phyloP scores from a whole-genome alignment of 2,113 vertebrate species.

The Leucosticte australis region DNA sequence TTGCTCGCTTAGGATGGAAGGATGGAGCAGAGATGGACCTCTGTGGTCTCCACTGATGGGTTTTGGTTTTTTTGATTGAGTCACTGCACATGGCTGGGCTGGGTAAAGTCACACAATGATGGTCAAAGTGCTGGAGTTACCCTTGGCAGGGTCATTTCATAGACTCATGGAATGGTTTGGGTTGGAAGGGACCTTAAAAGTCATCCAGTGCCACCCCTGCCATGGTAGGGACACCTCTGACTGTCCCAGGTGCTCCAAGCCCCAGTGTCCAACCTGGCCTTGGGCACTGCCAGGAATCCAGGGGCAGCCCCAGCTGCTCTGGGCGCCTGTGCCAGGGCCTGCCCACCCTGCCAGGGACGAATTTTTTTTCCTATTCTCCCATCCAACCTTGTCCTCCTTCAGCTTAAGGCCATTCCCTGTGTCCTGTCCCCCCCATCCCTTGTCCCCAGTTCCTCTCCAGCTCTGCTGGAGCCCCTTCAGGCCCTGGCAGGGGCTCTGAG shows the following conservation, averaged over 20 bases:
- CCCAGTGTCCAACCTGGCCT: background rate
- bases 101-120: background rate
- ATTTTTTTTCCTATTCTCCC: background rate
- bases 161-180: too few species aligned
- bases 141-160: background rate
- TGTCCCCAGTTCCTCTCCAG: background rate
- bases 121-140: background rate
- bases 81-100: background rate
- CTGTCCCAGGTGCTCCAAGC: background rate
- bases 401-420: background rate
- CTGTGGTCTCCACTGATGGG: background rate
- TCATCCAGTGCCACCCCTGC: background rate
- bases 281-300: background rate
- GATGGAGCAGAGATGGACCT: background rate
- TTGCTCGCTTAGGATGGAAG: background rate
- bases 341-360: rapidly evolving
- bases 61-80: background rate
- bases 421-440: background rate
- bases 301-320: background rate
- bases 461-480: background rate
- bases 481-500: background rate
- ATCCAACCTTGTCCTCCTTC: background rate
- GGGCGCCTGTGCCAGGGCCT: background rate
- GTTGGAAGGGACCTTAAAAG: rapidly evolving
- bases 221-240: background rate